Percentiles rank a stretch among this genome's conserved stretches.
phyloP scores from a whole-genome alignment of 2,113 vertebrate species.

The Cyanistes caeruleus region DNA sequence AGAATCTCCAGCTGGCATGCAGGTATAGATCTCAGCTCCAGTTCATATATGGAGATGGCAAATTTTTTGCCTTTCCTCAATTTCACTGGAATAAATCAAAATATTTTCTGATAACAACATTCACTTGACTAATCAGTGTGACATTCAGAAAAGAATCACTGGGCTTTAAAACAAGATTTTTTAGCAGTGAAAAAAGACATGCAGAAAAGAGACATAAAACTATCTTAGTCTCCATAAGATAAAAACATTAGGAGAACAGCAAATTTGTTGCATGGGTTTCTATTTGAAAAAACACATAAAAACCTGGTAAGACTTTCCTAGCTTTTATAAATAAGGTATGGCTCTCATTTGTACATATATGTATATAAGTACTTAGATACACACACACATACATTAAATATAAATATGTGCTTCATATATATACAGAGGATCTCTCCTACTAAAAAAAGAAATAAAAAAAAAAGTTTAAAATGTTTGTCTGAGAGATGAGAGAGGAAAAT shows the following conservation, averaged over 20 bases:
- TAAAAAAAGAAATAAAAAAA: background rate
- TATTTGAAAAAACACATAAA: background rate
- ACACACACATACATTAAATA: background rate
- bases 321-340: background rate
- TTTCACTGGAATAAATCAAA: background rate
- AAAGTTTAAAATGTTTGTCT: background rate
- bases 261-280: background rate
- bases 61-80: background rate
- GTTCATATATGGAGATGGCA: accelerated
- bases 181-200: background rate
- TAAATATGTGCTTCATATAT: background rate
- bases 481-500: background rate
- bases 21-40: background rate
- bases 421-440: background rate
- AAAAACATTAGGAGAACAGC: background rate
- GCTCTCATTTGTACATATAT: background rate
- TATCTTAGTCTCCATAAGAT: background rate
- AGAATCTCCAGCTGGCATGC: background rate
- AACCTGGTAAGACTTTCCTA: background rate
- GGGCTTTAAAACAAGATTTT: background rate
- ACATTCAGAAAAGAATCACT: background rate
- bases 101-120: background rate
- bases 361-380: background rate
- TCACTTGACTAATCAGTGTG: background rate
- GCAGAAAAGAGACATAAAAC: background rate